These are phyloP conservation scores for Glareola pratincola DNA, from an alignment of 2,113 vertebrate genomes.

Conservation along the genomic window DNA sequence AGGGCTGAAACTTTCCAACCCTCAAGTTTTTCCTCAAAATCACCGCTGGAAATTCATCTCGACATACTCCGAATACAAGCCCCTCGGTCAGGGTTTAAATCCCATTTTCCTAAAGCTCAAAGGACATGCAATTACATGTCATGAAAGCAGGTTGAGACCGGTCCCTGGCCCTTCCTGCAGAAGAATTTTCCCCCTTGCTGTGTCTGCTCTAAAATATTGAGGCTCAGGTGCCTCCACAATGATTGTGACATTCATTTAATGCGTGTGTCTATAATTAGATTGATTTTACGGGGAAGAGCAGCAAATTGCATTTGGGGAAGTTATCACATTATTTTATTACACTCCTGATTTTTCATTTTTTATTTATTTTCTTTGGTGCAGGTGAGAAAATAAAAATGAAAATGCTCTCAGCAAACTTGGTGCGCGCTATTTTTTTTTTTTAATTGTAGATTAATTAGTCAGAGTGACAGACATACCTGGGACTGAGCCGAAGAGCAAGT, in stretches of 20 bases:
- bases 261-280: slow-evolving; percentile 37
- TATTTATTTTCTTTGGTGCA: neutral
- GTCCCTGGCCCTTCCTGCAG: neutral
- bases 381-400: slow-evolving; percentile 9
- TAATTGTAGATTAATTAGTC: slow-evolving; percentile 51
- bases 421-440: neutral
- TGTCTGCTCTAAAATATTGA: neutral
- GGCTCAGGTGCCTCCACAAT: neutral
- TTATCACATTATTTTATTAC: slow-evolving; percentile 43
- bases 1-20: neutral
- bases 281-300: slow-evolving; percentile 51
- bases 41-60: fast-evolving
- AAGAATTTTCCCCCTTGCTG: neutral
- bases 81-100: neutral
- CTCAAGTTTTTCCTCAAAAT: neutral
- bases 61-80: fast-evolving
- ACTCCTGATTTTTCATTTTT: neutral
- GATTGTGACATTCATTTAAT: slow-evolving; percentile 49
- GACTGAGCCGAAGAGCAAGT: slow-evolving; percentile 4
- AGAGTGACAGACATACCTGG: slow-evolving; percentile 22
- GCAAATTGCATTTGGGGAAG: slow-evolving; percentile 48
- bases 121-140: neutral
- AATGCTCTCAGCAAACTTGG: neutral
- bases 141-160: neutral
- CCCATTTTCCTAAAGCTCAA: neutral